These are phyloP conservation scores for Oxytorus armatus DNA, from an alignment of 2,888 invertebrate species.

Conservation along the genomic window DNA sequence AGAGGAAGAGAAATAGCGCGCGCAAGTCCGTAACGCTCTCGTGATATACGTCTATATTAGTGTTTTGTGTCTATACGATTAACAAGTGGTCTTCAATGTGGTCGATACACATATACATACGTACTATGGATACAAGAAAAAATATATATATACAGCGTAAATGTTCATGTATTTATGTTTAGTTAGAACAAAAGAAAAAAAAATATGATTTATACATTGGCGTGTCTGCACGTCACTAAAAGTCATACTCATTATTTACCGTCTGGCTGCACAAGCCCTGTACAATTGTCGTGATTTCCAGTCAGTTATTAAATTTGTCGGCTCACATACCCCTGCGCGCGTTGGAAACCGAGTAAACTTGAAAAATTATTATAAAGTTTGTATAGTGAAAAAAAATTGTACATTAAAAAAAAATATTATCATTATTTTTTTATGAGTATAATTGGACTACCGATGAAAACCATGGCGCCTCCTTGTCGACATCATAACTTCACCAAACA, in stretches of 20 bases:
- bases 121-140: neutral
- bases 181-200: conserved; percentile 15
- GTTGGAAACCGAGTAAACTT: conserved; percentile 28
- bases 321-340: conserved; percentile 5
- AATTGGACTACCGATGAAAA: no score
- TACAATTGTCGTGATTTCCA: conserved; percentile 13
- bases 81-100: conserved; percentile 69
- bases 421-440: no score
- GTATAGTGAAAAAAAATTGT: no score
- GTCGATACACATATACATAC: conserved; percentile 56
- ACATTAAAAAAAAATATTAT: no score
- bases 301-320: conserved; percentile 23
- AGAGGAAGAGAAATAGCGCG: conserved; percentile 64
- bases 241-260: conserved; percentile 32
- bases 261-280: conserved; percentile 24
- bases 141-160: neutral
- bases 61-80: conserved; percentile 58
- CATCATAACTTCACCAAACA: no score
- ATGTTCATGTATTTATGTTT: conserved; percentile 1
- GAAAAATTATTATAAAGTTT: conserved; percentile 42
- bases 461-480: no score
- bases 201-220: conserved; percentile 39
- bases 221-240: conserved; percentile 54
- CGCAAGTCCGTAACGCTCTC: conserved; percentile 69
- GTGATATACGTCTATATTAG: conserved; percentile 52